phyloP scores from a whole-genome alignment of 2,113 vertebrate species.

The human (Homo sapiens) region GRCh38 chr3:46130501-46131000 shows the following conservation, averaged over 20 bases:
- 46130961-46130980: not conserved
- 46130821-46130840: not conserved
- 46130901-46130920: fast-evolving
- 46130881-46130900: not conserved
- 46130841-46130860: not conserved
- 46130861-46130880: conserved; percentile 35
- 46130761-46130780: not conserved
- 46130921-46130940: fast-evolving
- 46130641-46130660: not conserved
- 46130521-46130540: fast-evolving
- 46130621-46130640: not conserved
- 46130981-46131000: not conserved
- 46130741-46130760: not conserved
- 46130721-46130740: not conserved
- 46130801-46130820: not conserved
- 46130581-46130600: not conserved
- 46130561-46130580: fast-evolving
- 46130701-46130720: not conserved
- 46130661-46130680: not conserved
- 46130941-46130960: not conserved
- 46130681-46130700: not conserved
- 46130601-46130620: not conserved
- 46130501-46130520: not conserved
- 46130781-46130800: not conserved
- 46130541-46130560: not conserved